Evolutionary conservation across 1,140 invertebrate genomes (phyloP), one percentile per base, ranked within the genome.

Genomic region (Yoshiicerus persimilis): DNA sequence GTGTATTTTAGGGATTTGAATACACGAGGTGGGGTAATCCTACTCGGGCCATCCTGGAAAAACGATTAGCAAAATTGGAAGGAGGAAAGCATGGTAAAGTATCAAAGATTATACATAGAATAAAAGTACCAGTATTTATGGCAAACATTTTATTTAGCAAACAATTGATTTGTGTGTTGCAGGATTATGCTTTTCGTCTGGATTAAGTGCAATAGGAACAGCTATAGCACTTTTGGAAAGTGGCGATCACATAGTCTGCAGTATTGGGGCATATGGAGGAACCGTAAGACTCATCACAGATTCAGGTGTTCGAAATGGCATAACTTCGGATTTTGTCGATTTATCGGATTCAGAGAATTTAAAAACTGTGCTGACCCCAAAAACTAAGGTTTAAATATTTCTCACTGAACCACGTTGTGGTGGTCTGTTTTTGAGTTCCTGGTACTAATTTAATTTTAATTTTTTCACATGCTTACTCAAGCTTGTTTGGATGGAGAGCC

Each of bases 21-120:
- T 99, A 99, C 93, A 95, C 96, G 0, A 94, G 99, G 92, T 96
- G 96, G 92, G 98, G 98, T 23, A 99, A 99, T 93, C 98, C 99
- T 56, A 98, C 97, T 0, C 94, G 99, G 91, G 95, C 96, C 90
- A 96, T 96, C 80, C 93, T 99, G 77, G 97, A 99, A 93, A 94
- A 95, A 89, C 98, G 97, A 91, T 92, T 99, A 25, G 98, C 98
- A 30, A 94, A 96, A 2, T 91, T 99, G 23, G 99, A 99, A 92
- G 95, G 95, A 91, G 98, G 95, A 6, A 97, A 98, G 93, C 94
- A 98, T 93, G 97, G 94, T 94, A 92, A 11, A 13, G n/a, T 85
- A 47, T 9, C n/a, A n/a, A n/a, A n/a, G n/a, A n/a, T n/a, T n/a
- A n/a, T n/a, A n/a, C n/a, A n/a, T n/a, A n/a, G n/a, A n/a, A n/a